Conservation (phyloP, 1,140 invertebrate genomes). For the Brachionus plicatilis region DNA sequence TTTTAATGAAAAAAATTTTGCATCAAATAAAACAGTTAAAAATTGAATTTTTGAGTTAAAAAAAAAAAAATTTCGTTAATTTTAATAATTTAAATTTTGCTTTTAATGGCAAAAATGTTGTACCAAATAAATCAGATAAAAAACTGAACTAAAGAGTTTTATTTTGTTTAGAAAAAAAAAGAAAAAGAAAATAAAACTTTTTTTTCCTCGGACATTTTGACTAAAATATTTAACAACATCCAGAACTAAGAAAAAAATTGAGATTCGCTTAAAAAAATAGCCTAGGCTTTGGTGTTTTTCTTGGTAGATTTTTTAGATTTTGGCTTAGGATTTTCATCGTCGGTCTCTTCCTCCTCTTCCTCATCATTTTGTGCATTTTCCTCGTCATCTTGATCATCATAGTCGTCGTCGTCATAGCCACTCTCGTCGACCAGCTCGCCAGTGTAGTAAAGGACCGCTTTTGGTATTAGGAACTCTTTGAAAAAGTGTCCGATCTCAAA, state of each 20-base stretch:
- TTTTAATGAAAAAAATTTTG: no score
- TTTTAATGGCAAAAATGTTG: constrained; percentile 9
- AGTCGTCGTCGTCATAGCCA: constrained; percentile 47
- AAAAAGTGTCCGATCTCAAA: constrained; percentile 98
- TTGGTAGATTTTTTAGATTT: background rate
- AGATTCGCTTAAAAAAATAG: background rate
- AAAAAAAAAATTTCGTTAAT: no score
- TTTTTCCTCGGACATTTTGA: background rate
- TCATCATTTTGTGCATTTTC: constrained; percentile 40
- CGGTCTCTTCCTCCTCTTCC: constrained; percentile 40
- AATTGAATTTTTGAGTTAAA: no score
- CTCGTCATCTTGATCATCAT: constrained; percentile 46
- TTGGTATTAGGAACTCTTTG: constrained; percentile 81
- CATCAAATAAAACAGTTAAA: no score
- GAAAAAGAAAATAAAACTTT: constrained; percentile 1
- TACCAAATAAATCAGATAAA: background rate
- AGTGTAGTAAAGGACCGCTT: constrained; percentile 87
- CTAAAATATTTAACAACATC: constrained; percentile 22
- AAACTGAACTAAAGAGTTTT: background rate
- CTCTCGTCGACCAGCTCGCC: constrained; percentile 56
- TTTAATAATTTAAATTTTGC: background rate
- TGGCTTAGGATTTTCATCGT: constrained; percentile 23
- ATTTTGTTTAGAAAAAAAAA: background rate
- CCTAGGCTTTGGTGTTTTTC: background rate
- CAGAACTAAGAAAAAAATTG: background rate